Percentiles rank a stretch among this genome's conserved stretches.
Conservation (phyloP, 2,797 vertebrate species). For the Falco berigora region DNA sequence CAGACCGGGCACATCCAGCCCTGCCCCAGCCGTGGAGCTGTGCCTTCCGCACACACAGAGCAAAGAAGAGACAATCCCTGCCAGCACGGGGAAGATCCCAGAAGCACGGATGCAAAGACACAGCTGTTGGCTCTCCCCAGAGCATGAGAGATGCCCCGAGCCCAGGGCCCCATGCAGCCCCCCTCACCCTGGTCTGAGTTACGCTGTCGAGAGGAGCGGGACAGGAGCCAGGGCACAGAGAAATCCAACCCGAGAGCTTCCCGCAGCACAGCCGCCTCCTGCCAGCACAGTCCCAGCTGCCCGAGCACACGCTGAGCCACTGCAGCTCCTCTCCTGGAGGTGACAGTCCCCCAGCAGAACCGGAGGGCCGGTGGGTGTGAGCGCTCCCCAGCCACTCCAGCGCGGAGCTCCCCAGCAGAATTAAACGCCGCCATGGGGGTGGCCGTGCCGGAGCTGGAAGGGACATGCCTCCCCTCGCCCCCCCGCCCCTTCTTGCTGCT, state of each 20-base stretch:
- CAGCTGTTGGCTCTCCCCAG: accelerated
- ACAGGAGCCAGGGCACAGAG: not conserved
- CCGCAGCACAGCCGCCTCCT: not conserved
- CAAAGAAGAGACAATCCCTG: not conserved
- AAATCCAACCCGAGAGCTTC: not conserved
- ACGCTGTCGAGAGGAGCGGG: not conserved
- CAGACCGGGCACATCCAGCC: accelerated
- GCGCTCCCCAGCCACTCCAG: accelerated
- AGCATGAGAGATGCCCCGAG: accelerated
- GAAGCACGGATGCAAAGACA: not conserved
- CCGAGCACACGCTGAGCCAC: not conserved
- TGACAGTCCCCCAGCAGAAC: not conserved
- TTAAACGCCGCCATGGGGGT: not conserved
- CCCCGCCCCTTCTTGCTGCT: not conserved
- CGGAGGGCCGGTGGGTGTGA: not conserved
- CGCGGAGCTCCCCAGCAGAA: not conserved
- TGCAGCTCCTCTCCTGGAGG: not conserved
- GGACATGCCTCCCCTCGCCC: not conserved
- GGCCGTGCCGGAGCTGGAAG: not conserved
- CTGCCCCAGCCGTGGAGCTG: not conserved
- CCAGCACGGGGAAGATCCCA: not conserved
- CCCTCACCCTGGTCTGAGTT: not conserved
- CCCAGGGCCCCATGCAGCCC: not conserved
- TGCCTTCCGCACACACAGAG: not conserved
- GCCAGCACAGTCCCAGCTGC: not conserved